Evolutionary conservation across 1,140 invertebrate genomes (phyloP).

Genomic region (Danaus plexippus): DNA sequence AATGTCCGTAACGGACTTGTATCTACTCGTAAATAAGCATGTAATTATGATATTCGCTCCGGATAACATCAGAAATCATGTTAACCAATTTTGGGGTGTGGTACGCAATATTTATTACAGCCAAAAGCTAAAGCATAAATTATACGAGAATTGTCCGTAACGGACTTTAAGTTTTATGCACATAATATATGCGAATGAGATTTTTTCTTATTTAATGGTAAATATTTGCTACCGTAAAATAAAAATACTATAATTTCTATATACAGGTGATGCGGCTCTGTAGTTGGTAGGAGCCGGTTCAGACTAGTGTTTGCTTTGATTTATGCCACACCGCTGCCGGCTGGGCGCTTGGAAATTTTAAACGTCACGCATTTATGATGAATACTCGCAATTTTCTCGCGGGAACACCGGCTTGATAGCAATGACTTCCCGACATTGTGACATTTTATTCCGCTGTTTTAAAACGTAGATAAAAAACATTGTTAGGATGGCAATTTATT

Average conservation of each 20-base stretch:
- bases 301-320: slow-evolving; percentile 63
- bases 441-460: slow-evolving; percentile 24
- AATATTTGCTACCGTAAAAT: neutral
- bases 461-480: slow-evolving; percentile 9
- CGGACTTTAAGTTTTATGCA: too few species aligned
- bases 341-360: slow-evolving; percentile 59
- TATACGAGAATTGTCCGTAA: slow-evolving; percentile 1
- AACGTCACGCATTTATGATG: slow-evolving; percentile 69
- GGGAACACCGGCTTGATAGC: slow-evolving; percentile 51
- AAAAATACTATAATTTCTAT: slow-evolving; percentile 32
- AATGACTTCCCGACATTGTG: slow-evolving; percentile 38
- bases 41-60: slow-evolving; percentile 17
- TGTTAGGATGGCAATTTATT: slow-evolving; percentile 6
- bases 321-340: slow-evolving; percentile 47
- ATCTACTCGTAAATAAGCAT: slow-evolving; percentile 18
- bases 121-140: slow-evolving; percentile 12
- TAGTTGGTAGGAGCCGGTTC: slow-evolving; percentile 24
- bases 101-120: slow-evolving; percentile 14
- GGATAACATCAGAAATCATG: slow-evolving; percentile 14
- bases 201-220: too few species aligned
- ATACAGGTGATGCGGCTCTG: slow-evolving; percentile 27
- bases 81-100: slow-evolving; percentile 10
- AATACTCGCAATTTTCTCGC: slow-evolving; percentile 68
- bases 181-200: too few species aligned
- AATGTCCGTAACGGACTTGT: slow-evolving; percentile 16